phyloP scores from a whole-genome alignment of 2,797 vertebrate genomes.

The Oreortyx pictus region DNA sequence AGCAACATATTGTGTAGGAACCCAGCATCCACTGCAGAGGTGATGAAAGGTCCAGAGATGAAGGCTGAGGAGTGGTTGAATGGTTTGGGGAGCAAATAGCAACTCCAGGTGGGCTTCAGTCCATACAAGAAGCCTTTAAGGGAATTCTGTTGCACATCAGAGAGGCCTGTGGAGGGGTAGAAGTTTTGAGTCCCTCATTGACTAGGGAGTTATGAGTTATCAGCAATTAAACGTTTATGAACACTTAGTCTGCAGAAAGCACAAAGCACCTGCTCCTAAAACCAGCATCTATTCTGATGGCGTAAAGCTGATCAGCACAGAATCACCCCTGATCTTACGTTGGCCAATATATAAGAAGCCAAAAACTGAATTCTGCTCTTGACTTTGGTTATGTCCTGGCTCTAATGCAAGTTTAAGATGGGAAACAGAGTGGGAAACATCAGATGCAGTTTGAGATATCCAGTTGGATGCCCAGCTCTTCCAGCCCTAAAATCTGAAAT shows the following conservation, averaged over 20 bases:
- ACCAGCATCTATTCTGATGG: not conserved
- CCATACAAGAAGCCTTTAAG: not conserved
- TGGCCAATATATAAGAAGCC: not conserved
- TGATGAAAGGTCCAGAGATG: conserved; percentile 13
- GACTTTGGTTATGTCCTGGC: not conserved
- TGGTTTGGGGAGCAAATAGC: not conserved
- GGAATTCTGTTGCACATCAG: not conserved
- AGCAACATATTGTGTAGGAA: not conserved
- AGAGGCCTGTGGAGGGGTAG: not conserved
- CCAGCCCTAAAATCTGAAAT: not conserved
- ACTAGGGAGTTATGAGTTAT: too few relatives aligned
- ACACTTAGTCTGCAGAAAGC: not conserved
- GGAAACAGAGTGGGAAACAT: not conserved
- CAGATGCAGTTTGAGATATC: not conserved
- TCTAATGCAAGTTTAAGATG: not conserved
- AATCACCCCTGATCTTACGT: not conserved
- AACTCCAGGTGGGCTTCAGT: not conserved
- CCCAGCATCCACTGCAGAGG: not conserved
- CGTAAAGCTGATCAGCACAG: not conserved
- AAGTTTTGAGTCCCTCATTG: not conserved
- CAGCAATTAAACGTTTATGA: not conserved
- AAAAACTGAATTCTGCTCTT: not conserved
- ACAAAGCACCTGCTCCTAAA: not conserved
- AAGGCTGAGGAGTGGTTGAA: not conserved
- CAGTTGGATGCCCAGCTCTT: not conserved